Conservation (phyloP, 1,140 invertebrate species). For the Drosophila novamexicana region DNA sequence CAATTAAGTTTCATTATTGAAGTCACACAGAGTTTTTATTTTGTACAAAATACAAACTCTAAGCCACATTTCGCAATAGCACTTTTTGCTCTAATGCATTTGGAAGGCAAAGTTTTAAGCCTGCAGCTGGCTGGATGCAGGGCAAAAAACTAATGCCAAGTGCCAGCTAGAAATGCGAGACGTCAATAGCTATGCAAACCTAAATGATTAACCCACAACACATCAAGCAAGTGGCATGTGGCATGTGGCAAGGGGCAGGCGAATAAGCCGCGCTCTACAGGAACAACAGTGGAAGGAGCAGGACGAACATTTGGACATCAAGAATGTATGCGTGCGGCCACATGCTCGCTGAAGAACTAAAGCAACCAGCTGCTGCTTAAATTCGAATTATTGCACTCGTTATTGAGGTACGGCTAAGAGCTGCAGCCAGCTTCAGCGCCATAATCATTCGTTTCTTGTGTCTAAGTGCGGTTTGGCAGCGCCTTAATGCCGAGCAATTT, state of each 20-base stretch:
- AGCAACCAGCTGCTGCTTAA: constrained; percentile 59
- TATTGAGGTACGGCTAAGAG: constrained; percentile 36
- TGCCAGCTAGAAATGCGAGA: constrained; percentile 40
- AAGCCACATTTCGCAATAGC: no score
- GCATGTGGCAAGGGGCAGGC: background rate
- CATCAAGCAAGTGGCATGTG: constrained; percentile 12
- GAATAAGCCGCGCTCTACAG: constrained; percentile 1
- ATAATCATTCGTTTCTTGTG: constrained; percentile 35
- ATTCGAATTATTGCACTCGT: constrained; percentile 74
- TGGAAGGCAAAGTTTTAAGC: constrained; percentile 1
- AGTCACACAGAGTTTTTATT: no score
- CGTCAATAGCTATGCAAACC: constrained; percentile 33
- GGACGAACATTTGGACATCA: constrained; percentile 27
- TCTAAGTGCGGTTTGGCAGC: constrained; percentile 62
- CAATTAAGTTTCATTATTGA: no score
- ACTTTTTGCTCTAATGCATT: background rate
- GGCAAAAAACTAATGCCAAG: constrained; percentile 2
- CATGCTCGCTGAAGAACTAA: background rate
- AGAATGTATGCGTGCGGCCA: constrained; percentile 29
- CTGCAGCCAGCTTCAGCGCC: constrained; percentile 9
- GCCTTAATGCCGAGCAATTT: constrained; percentile 79
- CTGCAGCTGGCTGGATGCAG: background rate
- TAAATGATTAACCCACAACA: constrained; percentile 55
- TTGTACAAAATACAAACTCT: no score
- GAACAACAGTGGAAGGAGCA: no score